Evolutionary conservation across 2,113 vertebrate species (phyloP), one percentile per base, ranked within the genome.

Genomic region (Epinephelus moara): DNA sequence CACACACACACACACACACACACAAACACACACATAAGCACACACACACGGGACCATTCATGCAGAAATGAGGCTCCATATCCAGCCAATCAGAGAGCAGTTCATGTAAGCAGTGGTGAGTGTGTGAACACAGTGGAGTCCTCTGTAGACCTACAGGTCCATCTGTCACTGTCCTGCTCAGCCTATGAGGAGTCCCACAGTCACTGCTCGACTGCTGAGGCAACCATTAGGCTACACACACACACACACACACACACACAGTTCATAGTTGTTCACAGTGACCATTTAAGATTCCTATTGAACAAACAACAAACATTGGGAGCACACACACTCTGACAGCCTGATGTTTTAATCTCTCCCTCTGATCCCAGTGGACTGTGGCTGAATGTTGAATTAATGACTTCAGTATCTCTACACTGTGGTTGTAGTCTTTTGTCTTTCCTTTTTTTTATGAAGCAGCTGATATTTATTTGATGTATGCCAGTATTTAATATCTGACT

Each of bases 81-180:
- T 25, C 27, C 47, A 52, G 33, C 85, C 85, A 88, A 81, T 87
- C 78, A 78, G 37, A 67, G 45, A 12, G 47, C 55, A 40, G 59
- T 50, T 23, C 8, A 27, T 49, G 73, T n/a, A 42, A 61, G 40
- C 70, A 70, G 57, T 42, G 52, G 15, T 47, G 49, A 81, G 52
- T 8, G 57, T 80, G 50, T 70, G 78, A 75, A 52, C 80, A 66
- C 80, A 83, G 64, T 15, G 13, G 37, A 69, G 70, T 40, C 27
- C 30, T 52, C 76, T 62, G 23, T 4, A 33, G 56, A 80, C 55
- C 60, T 45, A 30, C 12, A 57, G 49, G 73, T 55, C 80, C 85
- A 83, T 80, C 80, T 87, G 80, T 76, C 77, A 60, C 75, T 25
- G 18, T 63, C 27, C 55, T 8, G 12, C 25, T 67, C 55, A 71